These are phyloP conservation scores for Pao palembangensis DNA, from an alignment of 2,113 vertebrate genomes.

Conservation along the genomic window DNA sequence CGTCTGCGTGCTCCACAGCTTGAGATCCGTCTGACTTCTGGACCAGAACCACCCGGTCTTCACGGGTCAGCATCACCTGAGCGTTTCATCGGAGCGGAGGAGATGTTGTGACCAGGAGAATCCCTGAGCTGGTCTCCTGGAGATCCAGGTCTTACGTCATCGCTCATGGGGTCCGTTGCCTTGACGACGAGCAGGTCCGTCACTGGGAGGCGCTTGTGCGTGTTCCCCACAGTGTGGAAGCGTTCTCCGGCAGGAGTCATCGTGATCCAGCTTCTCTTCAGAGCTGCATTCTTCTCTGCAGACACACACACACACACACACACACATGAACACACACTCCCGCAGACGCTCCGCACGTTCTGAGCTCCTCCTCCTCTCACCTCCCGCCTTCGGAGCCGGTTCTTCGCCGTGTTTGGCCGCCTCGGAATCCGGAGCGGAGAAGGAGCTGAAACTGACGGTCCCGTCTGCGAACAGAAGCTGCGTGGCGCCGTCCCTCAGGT, in stretches of 20 bases:
- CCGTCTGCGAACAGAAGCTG: slow-evolving; percentile 91
- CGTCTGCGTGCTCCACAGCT: slow-evolving; percentile 88
- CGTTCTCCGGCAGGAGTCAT: slow-evolving; percentile 80
- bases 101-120: no score
- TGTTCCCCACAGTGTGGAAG: slow-evolving; percentile 76
- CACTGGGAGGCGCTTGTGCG: slow-evolving; percentile 57
- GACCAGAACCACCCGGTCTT: slow-evolving; percentile 83
- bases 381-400: slow-evolving; percentile 58
- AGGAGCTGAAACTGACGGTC: slow-evolving; percentile 81
- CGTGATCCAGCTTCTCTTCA: slow-evolving; percentile 80
- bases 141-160: slow-evolving; percentile 70
- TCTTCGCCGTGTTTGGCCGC: slow-evolving; percentile 23
- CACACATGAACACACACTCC: background rate
- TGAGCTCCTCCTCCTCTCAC: slow-evolving; percentile 58
- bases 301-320: background rate
- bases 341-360: no score
- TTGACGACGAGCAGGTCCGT: slow-evolving; percentile 70
- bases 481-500: slow-evolving; percentile 82
- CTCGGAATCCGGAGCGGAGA: slow-evolving; percentile 61
- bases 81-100: background rate
- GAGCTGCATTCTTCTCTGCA: slow-evolving; percentile 46
- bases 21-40: slow-evolving; percentile 73
- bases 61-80: slow-evolving; percentile 85
- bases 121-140: no score
- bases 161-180: slow-evolving; percentile 81